Conservation (phyloP, 1,140 invertebrate species). For the Ceratosolen fusciceps region DNA sequence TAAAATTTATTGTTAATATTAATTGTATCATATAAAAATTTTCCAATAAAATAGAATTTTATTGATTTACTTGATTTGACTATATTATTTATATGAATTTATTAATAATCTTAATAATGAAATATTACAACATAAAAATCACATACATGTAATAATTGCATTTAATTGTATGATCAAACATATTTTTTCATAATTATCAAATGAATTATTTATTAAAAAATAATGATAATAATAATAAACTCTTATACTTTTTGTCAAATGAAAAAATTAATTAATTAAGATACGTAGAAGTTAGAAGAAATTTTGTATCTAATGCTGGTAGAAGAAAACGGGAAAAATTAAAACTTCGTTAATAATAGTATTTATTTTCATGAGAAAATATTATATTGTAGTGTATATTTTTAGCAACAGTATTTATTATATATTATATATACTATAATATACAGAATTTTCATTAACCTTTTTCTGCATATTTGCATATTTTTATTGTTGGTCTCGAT, state of each 20-base stretch:
- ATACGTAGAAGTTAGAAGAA: neutral
- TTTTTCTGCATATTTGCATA: neutral
- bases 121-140: too few species aligned
- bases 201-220: neutral
- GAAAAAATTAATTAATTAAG: neutral
- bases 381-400: neutral
- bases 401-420: neutral
- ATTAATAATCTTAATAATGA: too few species aligned
- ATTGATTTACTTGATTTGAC: too few species aligned
- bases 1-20: too few species aligned
- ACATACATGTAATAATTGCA: neutral
- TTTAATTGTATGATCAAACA: neutral
- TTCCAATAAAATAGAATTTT: too few species aligned
- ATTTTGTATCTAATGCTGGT: neutral
- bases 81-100: too few species aligned
- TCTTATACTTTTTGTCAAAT: neutral
- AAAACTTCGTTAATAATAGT: neutral
- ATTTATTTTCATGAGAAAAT: neutral
- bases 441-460: neutral
- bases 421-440: neutral
- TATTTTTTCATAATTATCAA: neutral
- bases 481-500: conserved; percentile 14
- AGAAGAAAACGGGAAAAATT: neutral
- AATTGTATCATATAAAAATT: too few species aligned
- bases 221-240: neutral